Percentiles rank a stretch among this genome's conserved stretches.
These are phyloP conservation scores for Gisinianus flammeolus DNA, from an alignment of 2,888 invertebrate genomes.

Conservation along the genomic window DNA sequence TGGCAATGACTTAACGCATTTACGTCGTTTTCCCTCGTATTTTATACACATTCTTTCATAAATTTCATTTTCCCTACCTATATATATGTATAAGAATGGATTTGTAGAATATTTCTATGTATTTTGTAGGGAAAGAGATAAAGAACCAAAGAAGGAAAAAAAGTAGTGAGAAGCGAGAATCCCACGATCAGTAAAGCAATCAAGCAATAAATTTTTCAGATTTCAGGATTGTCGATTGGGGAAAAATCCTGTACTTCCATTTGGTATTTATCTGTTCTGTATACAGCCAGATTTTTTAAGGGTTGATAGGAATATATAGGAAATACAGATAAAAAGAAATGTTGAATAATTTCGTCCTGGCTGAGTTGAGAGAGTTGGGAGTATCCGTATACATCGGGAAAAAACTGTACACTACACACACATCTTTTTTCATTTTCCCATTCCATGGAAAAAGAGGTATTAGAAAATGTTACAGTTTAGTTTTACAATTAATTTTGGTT, in stretches of 20 bases:
- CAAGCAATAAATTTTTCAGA: not conserved
- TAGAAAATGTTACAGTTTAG: not conserved
- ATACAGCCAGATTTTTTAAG: not conserved
- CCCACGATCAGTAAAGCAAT: slow-evolving; percentile 1
- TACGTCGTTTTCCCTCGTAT: too few species aligned
- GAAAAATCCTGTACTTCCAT: too few species aligned
- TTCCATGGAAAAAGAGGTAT: not conserved
- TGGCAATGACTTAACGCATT: too few species aligned
- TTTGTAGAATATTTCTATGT: too few species aligned
- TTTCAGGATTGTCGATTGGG: not conserved
- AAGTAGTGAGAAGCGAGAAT: not conserved
- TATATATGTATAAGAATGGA: too few species aligned
- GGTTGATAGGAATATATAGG: not conserved
- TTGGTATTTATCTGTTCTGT: not conserved
- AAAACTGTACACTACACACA: too few species aligned
- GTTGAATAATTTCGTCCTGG: not conserved
- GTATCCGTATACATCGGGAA: too few species aligned
- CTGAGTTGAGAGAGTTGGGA: too few species aligned
- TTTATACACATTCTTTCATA: too few species aligned
- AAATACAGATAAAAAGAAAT: not conserved
- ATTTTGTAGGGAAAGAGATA: too few species aligned
- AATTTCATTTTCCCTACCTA: not conserved
- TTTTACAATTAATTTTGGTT: not conserved
- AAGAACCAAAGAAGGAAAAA: not conserved
- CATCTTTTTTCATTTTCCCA: not conserved